Percentiles rank a stretch among this genome's conserved stretches.
Evolutionary conservation across 2,888 invertebrate species (phyloP).

Genomic region (Catocala nupta): DNA sequence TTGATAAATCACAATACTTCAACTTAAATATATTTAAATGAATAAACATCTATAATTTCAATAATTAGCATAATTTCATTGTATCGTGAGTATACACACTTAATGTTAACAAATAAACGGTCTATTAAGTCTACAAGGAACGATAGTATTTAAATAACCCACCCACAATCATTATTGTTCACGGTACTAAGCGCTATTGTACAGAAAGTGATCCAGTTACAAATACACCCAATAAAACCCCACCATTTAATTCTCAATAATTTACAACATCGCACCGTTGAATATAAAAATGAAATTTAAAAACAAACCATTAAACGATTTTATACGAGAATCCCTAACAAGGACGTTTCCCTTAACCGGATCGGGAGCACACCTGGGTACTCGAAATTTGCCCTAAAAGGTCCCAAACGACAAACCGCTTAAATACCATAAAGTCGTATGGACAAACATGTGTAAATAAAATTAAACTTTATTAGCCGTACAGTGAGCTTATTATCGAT

Average conservation of each 20-base stretch:
- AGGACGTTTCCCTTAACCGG: slow-evolving; percentile 87
- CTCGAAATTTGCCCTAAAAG: slow-evolving; percentile 85
- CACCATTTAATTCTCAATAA: slow-evolving; percentile 78
- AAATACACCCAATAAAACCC: slow-evolving; percentile 72
- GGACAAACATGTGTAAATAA: slow-evolving; percentile 28
- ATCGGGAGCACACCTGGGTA: slow-evolving; percentile 88
- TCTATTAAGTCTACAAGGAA: slow-evolving; percentile 45
- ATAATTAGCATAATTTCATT: slow-evolving; percentile 7
- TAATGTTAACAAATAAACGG: slow-evolving; percentile 58
- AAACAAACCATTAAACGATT: slow-evolving; percentile 87
- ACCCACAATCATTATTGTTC: slow-evolving; percentile 64
- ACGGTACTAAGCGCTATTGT: slow-evolving; percentile 58
- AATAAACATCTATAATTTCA: too few relatives aligned
- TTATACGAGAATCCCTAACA: slow-evolving; percentile 85
- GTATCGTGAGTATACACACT: slow-evolving; percentile 18
- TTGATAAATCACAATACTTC: too few relatives aligned
- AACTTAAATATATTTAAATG: too few relatives aligned
- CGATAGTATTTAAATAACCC: slow-evolving; percentile 59
- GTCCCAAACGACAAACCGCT: slow-evolving; percentile 80
- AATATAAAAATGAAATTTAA: slow-evolving; percentile 84
- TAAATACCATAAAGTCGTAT: slow-evolving; percentile 58
- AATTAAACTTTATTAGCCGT: slow-evolving; percentile 41
- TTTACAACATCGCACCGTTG: slow-evolving; percentile 76
- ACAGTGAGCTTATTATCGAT: slow-evolving; percentile 55
- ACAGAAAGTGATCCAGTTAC: slow-evolving; percentile 66